Evolutionary conservation across 2,888 invertebrate genomes (phyloP).

Genomic region (Congeria kusceri): DNA sequence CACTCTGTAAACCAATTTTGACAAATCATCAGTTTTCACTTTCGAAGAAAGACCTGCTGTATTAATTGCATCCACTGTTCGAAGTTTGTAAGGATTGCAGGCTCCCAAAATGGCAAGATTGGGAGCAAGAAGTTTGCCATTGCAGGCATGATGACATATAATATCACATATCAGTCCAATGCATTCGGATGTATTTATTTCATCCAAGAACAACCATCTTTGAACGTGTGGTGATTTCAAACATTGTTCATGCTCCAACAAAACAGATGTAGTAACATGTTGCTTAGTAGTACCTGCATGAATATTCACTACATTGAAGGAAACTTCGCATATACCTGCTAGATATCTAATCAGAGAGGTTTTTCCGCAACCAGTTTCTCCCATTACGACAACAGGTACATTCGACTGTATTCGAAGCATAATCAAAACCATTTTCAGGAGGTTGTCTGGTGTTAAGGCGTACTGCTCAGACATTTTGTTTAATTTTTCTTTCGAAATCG

Average conservation of each 20-base stretch:
- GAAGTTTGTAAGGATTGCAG: slow-evolving; percentile 70
- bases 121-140: slow-evolving; percentile 55
- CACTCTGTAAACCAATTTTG: slow-evolving; percentile 68
- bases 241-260: slow-evolving; percentile 29
- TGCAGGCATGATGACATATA: slow-evolving; percentile 61
- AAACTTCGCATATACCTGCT: slow-evolving; percentile 52
- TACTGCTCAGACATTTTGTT: slow-evolving; percentile 47
- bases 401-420: slow-evolving; percentile 57
- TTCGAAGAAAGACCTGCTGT: slow-evolving; percentile 66
- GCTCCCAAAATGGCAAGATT: slow-evolving; percentile 67
- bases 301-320: slow-evolving; percentile 59
- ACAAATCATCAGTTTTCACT: slow-evolving; percentile 62
- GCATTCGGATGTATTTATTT: slow-evolving; percentile 70
- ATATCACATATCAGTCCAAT: slow-evolving; percentile 64
- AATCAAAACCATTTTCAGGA: slow-evolving; percentile 71
- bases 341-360: slow-evolving; percentile 69
- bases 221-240: not conserved
- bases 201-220: slow-evolving; percentile 72
- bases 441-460: slow-evolving; percentile 70
- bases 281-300: slow-evolving; percentile 66
- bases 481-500: slow-evolving; percentile 16
- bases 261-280: slow-evolving; percentile 35
- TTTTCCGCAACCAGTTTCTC: slow-evolving; percentile 76
- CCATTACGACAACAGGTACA: slow-evolving; percentile 72
- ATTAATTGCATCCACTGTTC: slow-evolving; percentile 43